Base-by-base conservation (phyloP, 2,797 vertebrate genomes). In the Cyclopterus lumpus region DNA sequence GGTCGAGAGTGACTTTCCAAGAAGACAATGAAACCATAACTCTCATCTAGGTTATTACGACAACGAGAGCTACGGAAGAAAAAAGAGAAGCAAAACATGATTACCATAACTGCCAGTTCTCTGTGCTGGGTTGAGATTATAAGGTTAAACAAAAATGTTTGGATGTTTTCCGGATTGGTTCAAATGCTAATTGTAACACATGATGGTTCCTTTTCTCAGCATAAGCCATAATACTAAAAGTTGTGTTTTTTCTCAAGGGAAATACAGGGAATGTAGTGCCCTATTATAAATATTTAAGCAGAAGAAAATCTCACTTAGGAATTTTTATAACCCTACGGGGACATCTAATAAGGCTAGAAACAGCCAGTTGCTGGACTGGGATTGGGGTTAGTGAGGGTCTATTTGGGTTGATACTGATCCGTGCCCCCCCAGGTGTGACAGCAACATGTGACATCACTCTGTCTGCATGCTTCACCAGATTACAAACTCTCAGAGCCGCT, bases 381-480 rank as follows among this genome's bases (percentile, higher is more conserved):
- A 67, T 54, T 48, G 67, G 77, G 73, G 83, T 86, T 73, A 83
- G 62, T 67, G 77, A 74, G 87, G 77, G 81, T 86, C 76, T 86
- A 80, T 91, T 89, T 92, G 76, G 81, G 55, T 84, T 83, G 88
- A 88, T 60, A 88, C 72, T 83, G 75, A 92, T 91, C 84, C 24
- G 8, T 83, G 67, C 55, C 68, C 18, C 70, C 67, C 77, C 67
- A 88, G 78, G 86, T 83, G 86, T 87, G 85, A 89, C 79, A 77
- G 74, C 67, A 82, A 83, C 87, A 84, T 80, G 85, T 93, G 89
- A 92, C 88, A 88, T 90, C 88, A 86, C 71, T 86, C 79, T 67
- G 88, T 86, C 85, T 84, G 83, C 85, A 85, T 83, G 79, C 84
- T 84, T 81, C 57, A 78, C 70, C 79, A 89, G 82, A 88, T 88